Evolutionary conservation across 1,140 invertebrate species (phyloP).

Genomic region (Pseudoatta argentina): DNA sequence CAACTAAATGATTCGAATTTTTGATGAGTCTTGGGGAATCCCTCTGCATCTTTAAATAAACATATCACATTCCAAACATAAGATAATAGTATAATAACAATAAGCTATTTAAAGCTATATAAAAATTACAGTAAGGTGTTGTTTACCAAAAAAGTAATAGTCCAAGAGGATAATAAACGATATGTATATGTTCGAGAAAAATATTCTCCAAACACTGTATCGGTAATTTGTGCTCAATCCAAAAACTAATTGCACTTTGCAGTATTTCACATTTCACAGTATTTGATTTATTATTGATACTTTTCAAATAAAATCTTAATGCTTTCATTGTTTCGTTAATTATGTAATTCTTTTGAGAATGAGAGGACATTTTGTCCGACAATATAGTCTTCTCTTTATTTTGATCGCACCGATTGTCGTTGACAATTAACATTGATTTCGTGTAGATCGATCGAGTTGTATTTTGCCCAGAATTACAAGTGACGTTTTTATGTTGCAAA

Average conservation of each 20-base stretch:
- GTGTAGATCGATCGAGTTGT: not conserved
- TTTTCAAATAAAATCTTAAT: slow-evolving; percentile 84
- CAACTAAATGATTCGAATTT: not conserved
- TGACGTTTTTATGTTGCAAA: not conserved
- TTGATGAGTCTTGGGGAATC: not conserved
- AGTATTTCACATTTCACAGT: slow-evolving; percentile 81
- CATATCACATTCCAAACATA: not conserved
- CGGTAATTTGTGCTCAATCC: slow-evolving; percentile 85
- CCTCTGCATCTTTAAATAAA: not conserved
- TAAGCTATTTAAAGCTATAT: slow-evolving; percentile 50
- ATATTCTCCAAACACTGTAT: slow-evolving; percentile 84
- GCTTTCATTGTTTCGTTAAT: slow-evolving; percentile 79
- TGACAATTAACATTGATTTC: not conserved
- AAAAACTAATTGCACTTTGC: slow-evolving; percentile 84
- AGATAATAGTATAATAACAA: not conserved
- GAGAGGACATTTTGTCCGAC: not conserved
- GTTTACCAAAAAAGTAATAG: slow-evolving; percentile 84
- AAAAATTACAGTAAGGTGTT: not conserved
- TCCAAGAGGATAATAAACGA: slow-evolving; percentile 85
- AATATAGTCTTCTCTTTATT: slow-evolving; percentile 40
- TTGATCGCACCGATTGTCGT: not conserved
- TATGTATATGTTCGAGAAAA: slow-evolving; percentile 83
- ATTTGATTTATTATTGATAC: slow-evolving; percentile 83
- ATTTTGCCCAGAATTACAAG: not conserved
- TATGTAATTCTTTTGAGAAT: slow-evolving; percentile 69